Evolutionary conservation across 30 jellyfish, hydroid and myxozoan genomes (phyloP), one percentile per base, ranked within the genome.

Genomic region (Aurelia aurita complex sp. Pacific): DNA sequence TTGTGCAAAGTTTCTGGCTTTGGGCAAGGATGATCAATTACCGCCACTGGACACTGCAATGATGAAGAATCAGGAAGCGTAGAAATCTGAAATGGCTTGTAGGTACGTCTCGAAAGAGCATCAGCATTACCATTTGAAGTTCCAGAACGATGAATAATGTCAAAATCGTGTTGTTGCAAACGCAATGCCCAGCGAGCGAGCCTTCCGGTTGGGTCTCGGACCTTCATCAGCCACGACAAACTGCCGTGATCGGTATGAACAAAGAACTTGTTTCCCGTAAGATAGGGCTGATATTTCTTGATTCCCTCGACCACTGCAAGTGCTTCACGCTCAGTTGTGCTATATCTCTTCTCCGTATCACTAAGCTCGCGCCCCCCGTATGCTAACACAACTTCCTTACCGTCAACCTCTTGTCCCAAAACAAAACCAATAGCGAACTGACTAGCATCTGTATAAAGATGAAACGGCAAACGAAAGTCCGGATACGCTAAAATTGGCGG

Each of bases 251-350:
- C 91, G 8, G 92, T 70, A 60, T 83, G 92, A 6, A 83, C 80
- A 43, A 15, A 60, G 63, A 70, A 83, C 32, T 73, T 68, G 4
- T 50, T 17, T 34, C 90, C 86, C 13, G 72, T 16, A 33, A 80
- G 73, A 52, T 80, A 80, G 29, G 83, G 76, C 65, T 82, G 91
- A 42, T 57, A 82, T 3, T 36, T 42, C 68, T 71, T 74, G 59
- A 84, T 40, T 13, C 90, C 94, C 8, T 83, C 92, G 2, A 76
- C 89, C 33, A 65, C 89, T 3, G 94, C 94, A 2, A 85, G 68
- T 5, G 90, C 94, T 57, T 85, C 94, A 32, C 88, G 69, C 52
- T 85, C 94, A n/a, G 67, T 59, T 1, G 29, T 12, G 29, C 67
- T 59, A 5, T 18, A 15, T 2, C 67, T 18, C 3, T 59, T 59